These are phyloP conservation scores for Hypanus sabinus DNA, from an alignment of 2,113 vertebrate species.

Conservation along the genomic window DNA sequence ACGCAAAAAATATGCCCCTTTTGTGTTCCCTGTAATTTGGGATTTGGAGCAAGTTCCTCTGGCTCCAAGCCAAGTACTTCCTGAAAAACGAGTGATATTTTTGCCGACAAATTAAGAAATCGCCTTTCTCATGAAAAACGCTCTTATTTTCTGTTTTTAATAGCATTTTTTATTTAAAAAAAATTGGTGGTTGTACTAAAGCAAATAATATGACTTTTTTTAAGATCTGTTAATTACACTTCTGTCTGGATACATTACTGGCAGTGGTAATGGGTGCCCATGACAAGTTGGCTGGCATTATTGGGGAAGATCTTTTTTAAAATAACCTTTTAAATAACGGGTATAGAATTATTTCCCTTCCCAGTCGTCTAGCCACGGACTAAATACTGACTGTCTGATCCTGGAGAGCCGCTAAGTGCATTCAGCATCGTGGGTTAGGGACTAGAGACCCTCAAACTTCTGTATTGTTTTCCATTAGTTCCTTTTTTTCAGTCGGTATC, in stretches of 20 bases:
- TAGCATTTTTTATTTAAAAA: not conserved
- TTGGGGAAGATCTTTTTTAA: not conserved
- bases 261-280: not conserved
- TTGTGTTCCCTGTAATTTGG: not conserved
- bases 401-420: not conserved
- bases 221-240: not conserved
- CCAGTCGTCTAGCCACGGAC: not conserved
- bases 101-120: not conserved
- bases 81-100: conserved; percentile 16
- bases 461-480: not conserved
- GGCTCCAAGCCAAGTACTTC: not conserved
- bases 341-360: not conserved
- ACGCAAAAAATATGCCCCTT: not conserved
- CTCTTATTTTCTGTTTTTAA: not conserved
- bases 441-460: not conserved
- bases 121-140: not conserved
- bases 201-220: not conserved
- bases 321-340: not conserved
- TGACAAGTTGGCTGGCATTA: not conserved
- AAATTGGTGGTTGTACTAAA: not conserved
- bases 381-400: not conserved
- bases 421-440: not conserved
- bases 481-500: not conserved
- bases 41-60: not conserved
- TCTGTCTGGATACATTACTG: not conserved